Base-by-base conservation (phyloP, 2,797 vertebrate species). In the Xyrichtys novacula region DNA sequence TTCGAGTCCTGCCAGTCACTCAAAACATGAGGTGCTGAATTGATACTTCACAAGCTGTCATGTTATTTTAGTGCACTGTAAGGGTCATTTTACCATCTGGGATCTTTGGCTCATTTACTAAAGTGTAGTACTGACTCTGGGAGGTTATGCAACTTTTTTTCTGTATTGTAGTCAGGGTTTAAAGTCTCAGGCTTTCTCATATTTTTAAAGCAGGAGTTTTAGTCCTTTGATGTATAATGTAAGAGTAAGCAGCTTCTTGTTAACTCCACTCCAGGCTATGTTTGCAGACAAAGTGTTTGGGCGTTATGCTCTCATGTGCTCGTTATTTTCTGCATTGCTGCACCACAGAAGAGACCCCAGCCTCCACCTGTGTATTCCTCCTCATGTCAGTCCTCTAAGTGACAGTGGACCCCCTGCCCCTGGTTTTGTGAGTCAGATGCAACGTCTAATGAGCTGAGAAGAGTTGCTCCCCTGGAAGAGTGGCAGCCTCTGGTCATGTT, bases 371-470 rank as follows among this genome's bases (percentile, higher is more conserved):
- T 72, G 47, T 76, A 23, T 52, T 55, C 62, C 48, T 78, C 53
- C 36, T 20, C 47, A 61, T 42, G 31, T 60, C 66, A 60, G 34
- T 59, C 39, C 10, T 64, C 61, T 72, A 59, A 8, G 59, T 83
- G 84, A 87, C 87, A 78, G 80, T 76, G 71, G 78, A 83, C 79
- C 72, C 73, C 81, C 73, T 58, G 78, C 78, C 56, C 66, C 68
- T 61, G 62, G 76, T 89, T 81, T 74, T 76, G 57, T 71, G 78
- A 81, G 75, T 83, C 78, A 65, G 67, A 73, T 62, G 29, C 79
- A 62, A 84, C 53, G 31, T 83, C 85, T 91, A 91, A 92, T 92
- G 88, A 91, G 90, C 89, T 86, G 80, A 85, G 84, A 80, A 81
- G 85, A 83, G 86, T 77, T 77, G 73, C 89, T 83, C 85, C 68